These are phyloP conservation scores for Drosophila serrata DNA, from an alignment of 1,140 invertebrate genomes.

Conservation along the genomic window DNA sequence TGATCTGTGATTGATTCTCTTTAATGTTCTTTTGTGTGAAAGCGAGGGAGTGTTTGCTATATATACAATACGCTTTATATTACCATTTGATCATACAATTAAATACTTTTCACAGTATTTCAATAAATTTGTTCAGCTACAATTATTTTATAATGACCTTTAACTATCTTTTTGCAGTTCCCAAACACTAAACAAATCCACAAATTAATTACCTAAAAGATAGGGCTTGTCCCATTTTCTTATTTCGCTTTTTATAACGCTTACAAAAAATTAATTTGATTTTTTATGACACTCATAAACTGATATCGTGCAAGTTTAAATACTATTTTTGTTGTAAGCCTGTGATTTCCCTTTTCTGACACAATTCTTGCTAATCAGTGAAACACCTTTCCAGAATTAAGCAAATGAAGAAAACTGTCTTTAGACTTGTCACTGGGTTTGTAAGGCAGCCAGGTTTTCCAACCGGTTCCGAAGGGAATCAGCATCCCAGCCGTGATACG, in stretches of 20 bases:
- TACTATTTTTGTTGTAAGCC: neutral
- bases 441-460: conserved; percentile 1
- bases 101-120: neutral
- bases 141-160: neutral
- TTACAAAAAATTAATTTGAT: neutral
- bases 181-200: neutral
- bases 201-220: neutral
- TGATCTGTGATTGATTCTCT: conserved; percentile 27
- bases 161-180: too few species aligned
- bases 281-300: neutral
- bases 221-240: neutral
- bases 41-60: neutral
- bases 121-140: neutral
- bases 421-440: neutral
- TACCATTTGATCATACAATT: neutral
- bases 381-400: neutral
- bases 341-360: neutral
- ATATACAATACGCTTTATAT: neutral
- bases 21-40: conserved; percentile 12
- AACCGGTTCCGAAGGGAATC: conserved; percentile 16
- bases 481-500: conserved; percentile 10
- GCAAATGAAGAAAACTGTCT: neutral
- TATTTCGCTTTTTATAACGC: neutral
- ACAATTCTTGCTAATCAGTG: neutral
- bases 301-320: neutral